Conservation (phyloP, 2,113 vertebrate species). For the Poeciliopsis occidentalis region DNA sequence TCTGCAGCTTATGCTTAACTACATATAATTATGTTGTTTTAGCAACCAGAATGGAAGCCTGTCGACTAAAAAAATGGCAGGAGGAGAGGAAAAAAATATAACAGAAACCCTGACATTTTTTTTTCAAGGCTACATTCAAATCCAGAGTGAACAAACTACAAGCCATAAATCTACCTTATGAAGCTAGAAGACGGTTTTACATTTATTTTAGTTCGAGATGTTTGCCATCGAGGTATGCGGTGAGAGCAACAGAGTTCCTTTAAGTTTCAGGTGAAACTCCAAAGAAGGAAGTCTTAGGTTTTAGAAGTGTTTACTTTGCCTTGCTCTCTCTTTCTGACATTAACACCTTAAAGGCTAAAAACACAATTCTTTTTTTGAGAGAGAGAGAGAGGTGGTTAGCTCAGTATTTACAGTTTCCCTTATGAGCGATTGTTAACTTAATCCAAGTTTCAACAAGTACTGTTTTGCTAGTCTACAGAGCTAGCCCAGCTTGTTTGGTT, state of each 20-base stretch:
- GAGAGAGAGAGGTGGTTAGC: slow-evolving; percentile 56
- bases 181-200: slow-evolving; percentile 1
- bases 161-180: slow-evolving; percentile 26
- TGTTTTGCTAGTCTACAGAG: slow-evolving; percentile 69
- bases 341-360: slow-evolving; percentile 68
- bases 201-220: slow-evolving; percentile 23
- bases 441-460: slow-evolving; percentile 77
- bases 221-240: slow-evolving; percentile 12
- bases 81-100: slow-evolving; percentile 31
- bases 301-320: slow-evolving; percentile 67
- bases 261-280: slow-evolving; percentile 55
- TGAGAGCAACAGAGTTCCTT: slow-evolving; percentile 12
- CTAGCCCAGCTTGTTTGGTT: slow-evolving; percentile 74
- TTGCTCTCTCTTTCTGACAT: slow-evolving; percentile 33
- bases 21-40: slow-evolving; percentile 82
- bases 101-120: slow-evolving; percentile 31
- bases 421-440: slow-evolving; percentile 64
- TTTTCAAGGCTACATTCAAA: slow-evolving; percentile 46
- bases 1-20: slow-evolving; percentile 58
- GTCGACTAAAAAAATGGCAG: slow-evolving; percentile 44
- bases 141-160: slow-evolving; percentile 23
- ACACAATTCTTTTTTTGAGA: slow-evolving; percentile 34
- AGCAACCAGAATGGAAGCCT: slow-evolving; percentile 70
- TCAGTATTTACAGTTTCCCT: slow-evolving; percentile 57
- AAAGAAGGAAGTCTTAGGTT: slow-evolving; percentile 63